A percentile compares a stretch with the other conserved stretches of the same genome.
These are phyloP conservation scores for Petrocephalus zakoni DNA, from an alignment of 2,113 vertebrate genomes.

Conservation along the genomic window DNA sequence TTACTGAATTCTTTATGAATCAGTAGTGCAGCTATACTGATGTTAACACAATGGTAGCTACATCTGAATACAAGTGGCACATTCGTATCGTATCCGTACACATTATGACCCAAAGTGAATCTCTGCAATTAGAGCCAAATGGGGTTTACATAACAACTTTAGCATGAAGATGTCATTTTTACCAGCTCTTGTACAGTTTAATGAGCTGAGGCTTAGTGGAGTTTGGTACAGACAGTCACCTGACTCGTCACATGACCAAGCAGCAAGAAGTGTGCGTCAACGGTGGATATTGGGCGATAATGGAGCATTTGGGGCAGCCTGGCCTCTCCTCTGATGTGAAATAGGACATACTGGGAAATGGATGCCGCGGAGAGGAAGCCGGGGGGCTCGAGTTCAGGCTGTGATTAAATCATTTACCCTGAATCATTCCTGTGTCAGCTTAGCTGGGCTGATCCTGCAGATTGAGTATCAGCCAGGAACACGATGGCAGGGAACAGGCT, in stretches of 20 bases:
- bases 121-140: no score
- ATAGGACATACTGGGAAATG: neutral
- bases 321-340: neutral
- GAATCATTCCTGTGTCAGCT: neutral
- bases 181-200: constrained; percentile 37
- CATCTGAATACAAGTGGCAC: neutral
- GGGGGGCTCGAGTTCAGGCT: neutral
- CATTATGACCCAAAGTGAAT: no score
- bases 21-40: neutral
- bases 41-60: neutral
- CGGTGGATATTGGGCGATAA: neutral
- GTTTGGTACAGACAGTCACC: neutral
- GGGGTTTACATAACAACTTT: constrained; percentile 54
- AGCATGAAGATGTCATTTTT: constrained; percentile 65
- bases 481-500: neutral
- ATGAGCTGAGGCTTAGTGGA: neutral
- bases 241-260: neutral
- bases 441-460: neutral
- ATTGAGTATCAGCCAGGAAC: neutral
- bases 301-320: no score
- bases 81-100: neutral
- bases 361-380: neutral
- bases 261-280: neutral
- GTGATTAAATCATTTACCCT: neutral
- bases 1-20: neutral